These are phyloP conservation scores for Lerema accius DNA, from an alignment of 1,140 invertebrate species.

Conservation along the genomic window DNA sequence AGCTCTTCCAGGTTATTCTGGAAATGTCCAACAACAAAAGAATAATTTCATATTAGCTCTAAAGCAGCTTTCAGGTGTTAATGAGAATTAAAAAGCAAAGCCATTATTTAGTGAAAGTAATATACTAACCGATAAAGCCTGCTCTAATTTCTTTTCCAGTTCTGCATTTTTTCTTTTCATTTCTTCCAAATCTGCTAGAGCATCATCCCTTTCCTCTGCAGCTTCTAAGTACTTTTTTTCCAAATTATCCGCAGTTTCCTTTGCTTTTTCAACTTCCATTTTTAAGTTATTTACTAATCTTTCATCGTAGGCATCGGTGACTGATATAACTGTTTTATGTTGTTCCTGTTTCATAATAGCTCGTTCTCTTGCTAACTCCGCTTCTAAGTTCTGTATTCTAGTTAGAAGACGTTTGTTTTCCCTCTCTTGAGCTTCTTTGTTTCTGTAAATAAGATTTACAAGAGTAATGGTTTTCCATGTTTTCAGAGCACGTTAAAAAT, in stretches of 20 bases:
- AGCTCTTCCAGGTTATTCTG: slow-evolving; percentile 70
- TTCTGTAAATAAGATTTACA: slow-evolving; percentile 77
- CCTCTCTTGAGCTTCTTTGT: slow-evolving; percentile 92
- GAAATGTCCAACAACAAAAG: slow-evolving; percentile 55
- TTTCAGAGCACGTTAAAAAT: too few relatives aligned
- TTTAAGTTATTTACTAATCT: slow-evolving; percentile 87
- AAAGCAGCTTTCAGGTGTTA: slow-evolving; percentile 9
- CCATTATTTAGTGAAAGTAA: slow-evolving; percentile 6
- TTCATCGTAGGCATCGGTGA: slow-evolving; percentile 83
- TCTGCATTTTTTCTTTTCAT: slow-evolving; percentile 88
- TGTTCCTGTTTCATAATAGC: slow-evolving; percentile 84
- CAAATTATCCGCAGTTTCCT: slow-evolving; percentile 90
- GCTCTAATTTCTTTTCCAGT: slow-evolving; percentile 88
- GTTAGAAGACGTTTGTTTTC: slow-evolving; percentile 92
- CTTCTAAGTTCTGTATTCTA: slow-evolving; percentile 90
- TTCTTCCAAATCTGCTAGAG: slow-evolving; percentile 90
- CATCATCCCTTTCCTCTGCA: slow-evolving; percentile 89
- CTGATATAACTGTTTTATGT: slow-evolving; percentile 84
- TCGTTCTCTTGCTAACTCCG: slow-evolving; percentile 88
- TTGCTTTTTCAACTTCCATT: slow-evolving; percentile 88
- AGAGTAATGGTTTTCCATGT: slow-evolving; percentile 18
- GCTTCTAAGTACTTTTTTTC: slow-evolving; percentile 90
- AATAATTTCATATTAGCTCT: slow-evolving; percentile 28
- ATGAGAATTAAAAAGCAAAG: slow-evolving; percentile 22
- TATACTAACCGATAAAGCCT: slow-evolving; percentile 82